Evolutionary conservation across 2,888 invertebrate species (phyloP), one percentile per base, ranked within the genome.

Genomic region (Troglohyphantes excavatus): DNA sequence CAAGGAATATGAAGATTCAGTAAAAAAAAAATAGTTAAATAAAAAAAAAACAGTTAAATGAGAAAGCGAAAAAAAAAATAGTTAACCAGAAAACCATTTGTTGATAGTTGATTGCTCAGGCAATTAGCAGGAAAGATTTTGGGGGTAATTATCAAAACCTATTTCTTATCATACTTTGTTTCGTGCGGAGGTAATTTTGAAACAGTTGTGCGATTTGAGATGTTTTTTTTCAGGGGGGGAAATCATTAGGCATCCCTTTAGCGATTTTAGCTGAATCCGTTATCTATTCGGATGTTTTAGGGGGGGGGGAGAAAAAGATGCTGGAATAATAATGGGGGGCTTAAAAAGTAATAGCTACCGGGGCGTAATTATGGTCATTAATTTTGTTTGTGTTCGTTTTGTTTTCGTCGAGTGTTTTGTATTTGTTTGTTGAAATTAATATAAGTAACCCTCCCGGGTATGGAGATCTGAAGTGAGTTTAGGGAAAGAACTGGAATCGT

Each of bases 91-190:
- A 82, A 82, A 82, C 72, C 82, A 82, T 82, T 82, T 72, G 82
- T 82, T 82, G 82, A 72, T 82, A 72, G 82, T 72, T 82, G 82
- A 82, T 82, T 82, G 67, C 82, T 61, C 59, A 39, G 13, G 67
- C 72, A 82, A 82, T 82, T 72, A 82, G 72, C 70, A n/a, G 72
- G 21, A 72, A 82, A 72, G 59, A 72, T 82, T 82, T 59, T 39
- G 11, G 39, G 11, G n/a, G 21, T 67, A 61, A 82, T 82, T 72
- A 82, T 68, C 70, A 72, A 27, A 72, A 39, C 21, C 23, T 46
- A 13, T n/a, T 17, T 5, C 53, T 53, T 53, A 53, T 53, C n/a
- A 53, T 53, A 53, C 53, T 53, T 53, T 53, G 53, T 53, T 53
- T 53, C 53, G 13, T 13, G 0, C 53, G 9, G n/a, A 53, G 53